phyloP scores from a whole-genome alignment of 2,797 vertebrate genomes.

The Leuciscus waleckii region DNA sequence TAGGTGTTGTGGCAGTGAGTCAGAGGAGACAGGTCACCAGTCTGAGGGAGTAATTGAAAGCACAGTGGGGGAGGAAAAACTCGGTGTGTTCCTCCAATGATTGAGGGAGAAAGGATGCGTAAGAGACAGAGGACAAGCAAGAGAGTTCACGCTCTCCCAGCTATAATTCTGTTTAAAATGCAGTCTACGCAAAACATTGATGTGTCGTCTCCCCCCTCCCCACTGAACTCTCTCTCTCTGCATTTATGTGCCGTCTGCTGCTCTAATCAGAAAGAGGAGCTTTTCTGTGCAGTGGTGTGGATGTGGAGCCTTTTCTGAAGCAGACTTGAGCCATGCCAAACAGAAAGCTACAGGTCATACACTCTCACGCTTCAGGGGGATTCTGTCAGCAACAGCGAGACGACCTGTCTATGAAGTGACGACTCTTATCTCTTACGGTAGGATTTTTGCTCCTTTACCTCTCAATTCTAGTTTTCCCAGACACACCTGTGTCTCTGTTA shows the following conservation, averaged over 20 bases:
- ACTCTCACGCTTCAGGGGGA: not conserved
- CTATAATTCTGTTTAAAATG: slow-evolving; percentile 45
- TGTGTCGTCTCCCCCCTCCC: not conserved
- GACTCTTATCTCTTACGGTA: slow-evolving; percentile 26
- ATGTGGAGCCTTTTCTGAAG: not conserved
- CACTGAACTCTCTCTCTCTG: slow-evolving; percentile 6
- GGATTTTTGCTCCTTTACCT: not conserved
- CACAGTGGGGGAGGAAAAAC: not conserved
- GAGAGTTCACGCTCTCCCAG: slow-evolving; percentile 11
- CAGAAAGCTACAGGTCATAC: slow-evolving; percentile 10
- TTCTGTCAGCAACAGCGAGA: not conserved
- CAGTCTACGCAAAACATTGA: slow-evolving; percentile 19
- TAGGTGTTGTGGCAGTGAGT: slow-evolving; percentile 39
- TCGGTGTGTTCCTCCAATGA: not conserved
- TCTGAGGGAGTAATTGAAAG: not conserved
- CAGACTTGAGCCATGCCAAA: slow-evolving; percentile 44
- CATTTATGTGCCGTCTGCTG: not conserved
- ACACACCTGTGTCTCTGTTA: not conserved
- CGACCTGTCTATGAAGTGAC: not conserved
- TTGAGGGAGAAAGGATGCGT: not conserved
- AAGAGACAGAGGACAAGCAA: not conserved
- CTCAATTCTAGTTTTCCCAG: not conserved
- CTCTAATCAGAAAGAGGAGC: slow-evolving; percentile 45
- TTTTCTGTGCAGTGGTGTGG: slow-evolving; percentile 19
- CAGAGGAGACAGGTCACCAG: slow-evolving; percentile 16